Evolutionary conservation across 2,888 invertebrate genomes (phyloP).

Genomic region (Nebria salina): DNA sequence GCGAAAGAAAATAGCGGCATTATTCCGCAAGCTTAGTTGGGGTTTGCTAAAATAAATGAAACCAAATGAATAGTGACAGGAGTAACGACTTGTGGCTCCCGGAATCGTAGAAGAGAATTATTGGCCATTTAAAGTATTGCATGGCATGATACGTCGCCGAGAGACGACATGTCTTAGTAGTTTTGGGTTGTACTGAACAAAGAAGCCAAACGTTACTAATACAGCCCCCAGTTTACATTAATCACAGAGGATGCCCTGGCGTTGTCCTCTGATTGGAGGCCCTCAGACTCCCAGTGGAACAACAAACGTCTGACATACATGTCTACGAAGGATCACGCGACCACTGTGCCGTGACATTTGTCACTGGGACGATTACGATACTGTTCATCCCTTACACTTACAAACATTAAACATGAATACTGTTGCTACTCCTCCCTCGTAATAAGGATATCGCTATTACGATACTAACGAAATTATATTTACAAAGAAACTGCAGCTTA

Average conservation of each 20-base stretch:
- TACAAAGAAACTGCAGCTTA: too few species aligned
- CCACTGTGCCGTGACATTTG: conserved; percentile 36
- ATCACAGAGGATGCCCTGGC: conserved; percentile 12
- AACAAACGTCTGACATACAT: conserved; percentile 41
- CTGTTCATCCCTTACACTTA: neutral
- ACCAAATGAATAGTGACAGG: neutral
- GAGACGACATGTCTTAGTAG: conserved; percentile 1
- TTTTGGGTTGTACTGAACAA: conserved; percentile 3
- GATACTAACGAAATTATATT: too few species aligned
- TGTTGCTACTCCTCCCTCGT: neutral
- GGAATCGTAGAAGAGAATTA: neutral
- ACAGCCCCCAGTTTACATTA: conserved; percentile 23
- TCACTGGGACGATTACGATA: conserved; percentile 19
- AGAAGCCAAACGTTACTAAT: conserved; percentile 5
- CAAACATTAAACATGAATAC: neutral
- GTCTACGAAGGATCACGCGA: conserved; percentile 32
- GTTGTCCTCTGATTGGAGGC: conserved; percentile 15
- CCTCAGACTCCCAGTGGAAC: conserved; percentile 28
- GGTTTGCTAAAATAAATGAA: neutral
- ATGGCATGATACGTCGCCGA: neutral
- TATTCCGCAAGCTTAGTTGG: neutral
- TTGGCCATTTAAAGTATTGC: neutral
- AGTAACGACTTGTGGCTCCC: neutral
- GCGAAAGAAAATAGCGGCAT: too few species aligned
- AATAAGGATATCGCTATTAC: too few species aligned